Base-by-base conservation (phyloP, 92 coral and sea anemone species). In the Montipora capitata region DNA sequence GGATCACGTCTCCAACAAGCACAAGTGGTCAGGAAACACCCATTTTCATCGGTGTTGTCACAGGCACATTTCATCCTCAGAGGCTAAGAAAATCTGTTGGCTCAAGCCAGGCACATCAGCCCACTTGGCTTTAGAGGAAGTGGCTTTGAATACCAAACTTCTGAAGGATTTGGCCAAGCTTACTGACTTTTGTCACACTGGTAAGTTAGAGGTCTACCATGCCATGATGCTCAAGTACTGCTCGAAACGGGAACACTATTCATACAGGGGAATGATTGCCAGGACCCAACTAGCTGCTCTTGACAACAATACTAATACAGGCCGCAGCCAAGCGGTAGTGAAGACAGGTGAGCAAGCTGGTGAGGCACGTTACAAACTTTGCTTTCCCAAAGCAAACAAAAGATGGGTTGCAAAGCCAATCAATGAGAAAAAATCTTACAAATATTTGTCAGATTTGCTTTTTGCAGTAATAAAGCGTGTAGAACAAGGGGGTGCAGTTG, bases 141-240 rank as follows among this genome's bases (percentile, higher is more conserved):
- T 89, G 41, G 93, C 85, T n/a, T 59, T 57, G 4, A 81, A 89
- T 51, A 45, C 61, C 18, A 89, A 85, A 62, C 82, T 90, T 3
- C 83, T 93, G 5, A 89, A 90, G 71, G 96, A 89, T 79, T 54
- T 88, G 73, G 87, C 81, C 0, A 86, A 90, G 63, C 77, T 93
- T 18, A 78, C 94, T 54, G 92, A 93, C 76, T 90, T 93, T 38
- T 87, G 83, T 68, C 91, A 89, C 63, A 89, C 95, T 69, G 95
- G 95, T 17, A 76, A 59, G 57, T 42, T 90, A 27, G 94, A 90
- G 63, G 88, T 81, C 12, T 93, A 80, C 68, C 93, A 93, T 79
- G 89, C 93, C 3, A 72, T 85, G 74, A 87, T 93, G 85, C 91
- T 90, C 38, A 93, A 93, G 75, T 93, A 89, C 44, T 65, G 87